Conservation (phyloP, 1,140 invertebrate genomes). For the Sitophilus oryzae region DNA sequence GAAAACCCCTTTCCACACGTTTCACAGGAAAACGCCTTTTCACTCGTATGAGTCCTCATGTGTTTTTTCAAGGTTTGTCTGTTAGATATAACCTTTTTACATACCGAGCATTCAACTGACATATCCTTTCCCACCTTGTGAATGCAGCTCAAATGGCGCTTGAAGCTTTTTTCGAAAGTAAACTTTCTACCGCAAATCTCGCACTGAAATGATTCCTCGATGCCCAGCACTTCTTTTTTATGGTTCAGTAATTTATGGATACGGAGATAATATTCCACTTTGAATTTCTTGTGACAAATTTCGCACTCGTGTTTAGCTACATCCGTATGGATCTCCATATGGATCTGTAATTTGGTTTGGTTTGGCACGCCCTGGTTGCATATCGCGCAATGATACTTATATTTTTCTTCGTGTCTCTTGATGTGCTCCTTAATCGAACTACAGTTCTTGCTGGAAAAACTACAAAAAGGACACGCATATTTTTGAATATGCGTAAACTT, state of each 20-base stretch:
- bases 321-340: constrained; percentile 39
- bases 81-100: constrained; percentile 47
- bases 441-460: constrained; percentile 3
- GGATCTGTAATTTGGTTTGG: constrained; percentile 40
- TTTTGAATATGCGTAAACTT: constrained; percentile 12
- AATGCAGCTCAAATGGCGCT: constrained; percentile 29
- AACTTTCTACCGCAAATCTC: constrained; percentile 33
- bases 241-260: constrained; percentile 38
- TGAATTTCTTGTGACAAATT: constrained; percentile 46
- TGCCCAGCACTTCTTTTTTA: constrained; percentile 29
- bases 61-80: constrained; percentile 45
- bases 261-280: constrained; percentile 39
- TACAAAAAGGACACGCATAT: constrained; percentile 22
- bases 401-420: constrained; percentile 46
- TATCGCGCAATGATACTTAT: constrained; percentile 46
- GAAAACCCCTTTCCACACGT: constrained; percentile 60
- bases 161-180: constrained; percentile 32
- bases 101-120: constrained; percentile 34
- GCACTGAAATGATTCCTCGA: constrained; percentile 28
- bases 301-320: constrained; percentile 42
- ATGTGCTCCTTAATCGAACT: constrained; percentile 37
- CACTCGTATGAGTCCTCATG: constrained; percentile 47
- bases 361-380: constrained; percentile 48
- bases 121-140: constrained; percentile 30
- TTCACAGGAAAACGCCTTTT: constrained; percentile 49